Conservation (phyloP, 2,888 invertebrate genomes). For the Brachynemurus nebulosus region DNA sequence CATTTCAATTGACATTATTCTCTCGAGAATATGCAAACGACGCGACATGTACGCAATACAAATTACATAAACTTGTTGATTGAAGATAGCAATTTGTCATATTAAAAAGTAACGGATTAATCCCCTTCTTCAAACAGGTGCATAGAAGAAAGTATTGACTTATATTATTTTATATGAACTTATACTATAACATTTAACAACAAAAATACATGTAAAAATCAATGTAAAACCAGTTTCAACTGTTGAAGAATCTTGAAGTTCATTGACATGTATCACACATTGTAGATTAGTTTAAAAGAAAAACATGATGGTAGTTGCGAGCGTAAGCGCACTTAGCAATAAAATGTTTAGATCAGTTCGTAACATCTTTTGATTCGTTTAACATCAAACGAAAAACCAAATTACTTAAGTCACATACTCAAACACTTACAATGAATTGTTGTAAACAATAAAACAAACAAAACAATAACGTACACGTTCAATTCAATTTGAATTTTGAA, state of each 20-base stretch:
- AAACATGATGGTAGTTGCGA: background rate
- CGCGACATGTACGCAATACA: background rate
- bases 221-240: conserved; percentile 2
- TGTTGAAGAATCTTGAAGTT: conserved; percentile 1
- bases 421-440: too few relatives aligned
- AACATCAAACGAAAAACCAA: too few relatives aligned
- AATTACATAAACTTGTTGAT: background rate
- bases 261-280: background rate
- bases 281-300: background rate
- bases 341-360: conserved; percentile 2
- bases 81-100: background rate
- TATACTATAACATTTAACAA: background rate
- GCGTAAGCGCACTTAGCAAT: background rate
- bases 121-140: conserved; percentile 1
- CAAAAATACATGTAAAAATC: background rate
- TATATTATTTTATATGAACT: too few relatives aligned
- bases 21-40: too few relatives aligned
- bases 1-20: too few relatives aligned
- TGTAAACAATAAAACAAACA: too few relatives aligned
- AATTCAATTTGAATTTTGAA: too few relatives aligned
- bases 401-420: too few relatives aligned
- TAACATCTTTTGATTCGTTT: background rate
- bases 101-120: background rate
- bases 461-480: too few relatives aligned
- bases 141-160: conserved; percentile 2